Base-by-base conservation (phyloP, 2,888 invertebrate genomes). In the Napeogenes sylphis region DNA sequence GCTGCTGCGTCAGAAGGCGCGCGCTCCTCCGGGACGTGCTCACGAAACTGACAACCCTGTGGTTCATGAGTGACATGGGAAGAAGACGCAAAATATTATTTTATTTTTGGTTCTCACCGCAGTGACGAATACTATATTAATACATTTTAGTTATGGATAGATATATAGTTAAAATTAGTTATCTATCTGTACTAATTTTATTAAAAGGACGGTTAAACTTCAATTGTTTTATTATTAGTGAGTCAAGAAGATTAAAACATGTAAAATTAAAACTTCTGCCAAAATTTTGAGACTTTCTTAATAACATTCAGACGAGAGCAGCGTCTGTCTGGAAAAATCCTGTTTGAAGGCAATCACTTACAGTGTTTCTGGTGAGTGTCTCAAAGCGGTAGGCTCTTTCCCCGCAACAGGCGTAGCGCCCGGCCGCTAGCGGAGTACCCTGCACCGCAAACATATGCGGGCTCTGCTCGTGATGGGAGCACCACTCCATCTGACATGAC, bases 351-450 rank as follows among this genome's bases (percentile, higher is more conserved):
- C 0, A 21, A 21, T 21, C 21, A 38, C 21, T 6, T 71, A 93
- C 93, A 65, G 92, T 91, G 66, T 91, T 92, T 72, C 93, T 92
- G 13, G 92, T 91, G 65, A 95, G 77, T 33, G 94, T 92, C 82
- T 96, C 95, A 84, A 95, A 97, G 71, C 94, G 92, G 80, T 96
- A 95, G 2, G 96, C 95, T 69, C 95, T 92, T 84, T 95, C 95
- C 35, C 96, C 96, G 84, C 98, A 98, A 84, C 98, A 98, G 0
- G 97, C 95, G 86, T 94, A 96, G 60, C 94, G 90, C 58, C 96
- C 96, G 13, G 95, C 92, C 0, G 96, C 95, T 70, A 94, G 90
- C 10, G 94, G 93, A 0, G 92, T 88, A 66, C 93, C 93, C 61
- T 95, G 96, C 71, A 95, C 84, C 10, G 93, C 91, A 76, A 95